These are phyloP conservation scores for Colinus virginianus DNA, from an alignment of 2,113 vertebrate species.

Conservation along the genomic window DNA sequence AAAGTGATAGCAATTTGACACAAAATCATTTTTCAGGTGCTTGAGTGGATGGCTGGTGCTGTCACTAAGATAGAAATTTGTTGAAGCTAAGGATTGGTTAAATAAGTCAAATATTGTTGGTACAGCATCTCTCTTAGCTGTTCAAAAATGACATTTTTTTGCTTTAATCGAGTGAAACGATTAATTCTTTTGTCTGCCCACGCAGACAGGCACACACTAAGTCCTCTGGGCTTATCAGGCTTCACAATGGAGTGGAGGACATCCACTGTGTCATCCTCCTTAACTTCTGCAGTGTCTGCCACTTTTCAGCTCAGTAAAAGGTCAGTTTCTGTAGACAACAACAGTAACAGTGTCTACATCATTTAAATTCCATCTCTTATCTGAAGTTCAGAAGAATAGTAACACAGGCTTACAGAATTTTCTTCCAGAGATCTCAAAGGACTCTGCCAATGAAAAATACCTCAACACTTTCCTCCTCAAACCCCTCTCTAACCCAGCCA, in stretches of 20 bases:
- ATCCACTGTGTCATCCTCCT: slow-evolving; percentile 19
- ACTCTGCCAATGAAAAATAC: neutral
- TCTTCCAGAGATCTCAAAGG: slow-evolving; percentile 22
- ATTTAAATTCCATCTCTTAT: slow-evolving; percentile 19
- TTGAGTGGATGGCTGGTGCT: neutral
- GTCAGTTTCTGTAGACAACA: neutral
- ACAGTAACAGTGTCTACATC: slow-evolving; percentile 21
- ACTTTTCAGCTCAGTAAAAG: slow-evolving; percentile 31
- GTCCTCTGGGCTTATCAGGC: neutral
- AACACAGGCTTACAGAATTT: slow-evolving; percentile 34
- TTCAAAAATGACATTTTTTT: slow-evolving; percentile 10
- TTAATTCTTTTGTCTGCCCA: slow-evolving; percentile 16
- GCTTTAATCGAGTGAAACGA: slow-evolving; percentile 35
- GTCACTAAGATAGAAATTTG: slow-evolving; percentile 36
- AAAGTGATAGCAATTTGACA: slow-evolving; percentile 6
- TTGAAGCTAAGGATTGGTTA: slow-evolving; percentile 19
- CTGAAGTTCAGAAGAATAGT: slow-evolving; percentile 42
- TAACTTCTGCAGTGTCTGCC: slow-evolving; percentile 4
- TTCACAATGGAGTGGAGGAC: slow-evolving; percentile 9
- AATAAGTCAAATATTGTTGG: slow-evolving; percentile 42
- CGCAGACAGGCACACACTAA: neutral
- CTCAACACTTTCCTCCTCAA: neutral
- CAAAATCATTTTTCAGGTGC: slow-evolving; percentile 2
- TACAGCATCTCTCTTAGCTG: neutral
- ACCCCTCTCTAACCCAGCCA: neutral